Base-by-base conservation (phyloP, 2,888 invertebrate genomes). In the Vesta saturnalis region DNA sequence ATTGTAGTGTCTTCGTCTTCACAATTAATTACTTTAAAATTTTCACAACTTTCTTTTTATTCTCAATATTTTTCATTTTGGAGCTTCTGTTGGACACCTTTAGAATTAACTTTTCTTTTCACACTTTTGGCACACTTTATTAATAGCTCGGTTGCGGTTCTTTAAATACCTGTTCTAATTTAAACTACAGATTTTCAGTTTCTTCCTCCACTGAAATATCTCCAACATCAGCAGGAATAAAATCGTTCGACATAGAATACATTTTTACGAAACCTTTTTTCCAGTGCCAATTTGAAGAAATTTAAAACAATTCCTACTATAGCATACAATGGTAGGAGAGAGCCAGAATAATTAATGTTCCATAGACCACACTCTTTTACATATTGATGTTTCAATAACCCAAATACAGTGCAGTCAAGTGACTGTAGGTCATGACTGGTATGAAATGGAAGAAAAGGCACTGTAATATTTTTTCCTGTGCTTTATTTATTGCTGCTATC, bases 321-420 rank as follows among this genome's bases (percentile, higher is more conserved):
- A 52, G 4, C 52, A 52, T 52, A 52, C 52, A 52, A 52, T 52
- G 52, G 14, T 15, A 52, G 52, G 12, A 3, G 52, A 16, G 52
- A 52, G 18, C 52, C 52, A 52, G 52, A 6, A 6, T 52, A 4
- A 52, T 52, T 52, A 52, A 15, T 52, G 52, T 52, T 4, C 52
- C 52, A 52, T 52, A 52, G 12, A 52, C 14, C 52, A 21, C 16
- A 52, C 30, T 43, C 43, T 43, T 43, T 43, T 43, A 12, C 43
- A 43, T 67, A 63, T 58, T 46, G 60, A 12, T 30, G 35, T 46
- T 60, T 60, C 18, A 60, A 60, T 5, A 21, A 35, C 39, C 21
- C 60, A 46, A 46, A 47, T 16, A 60, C 60, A 35, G 4, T 18
- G 39, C 60, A 19, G 14, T 60, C 60, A 21, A 57, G 39, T 15